Percentiles rank a stretch among this genome's conserved stretches.
phyloP scores from a whole-genome alignment of 2,113 vertebrate genomes.

The Fregata magnificens region DNA sequence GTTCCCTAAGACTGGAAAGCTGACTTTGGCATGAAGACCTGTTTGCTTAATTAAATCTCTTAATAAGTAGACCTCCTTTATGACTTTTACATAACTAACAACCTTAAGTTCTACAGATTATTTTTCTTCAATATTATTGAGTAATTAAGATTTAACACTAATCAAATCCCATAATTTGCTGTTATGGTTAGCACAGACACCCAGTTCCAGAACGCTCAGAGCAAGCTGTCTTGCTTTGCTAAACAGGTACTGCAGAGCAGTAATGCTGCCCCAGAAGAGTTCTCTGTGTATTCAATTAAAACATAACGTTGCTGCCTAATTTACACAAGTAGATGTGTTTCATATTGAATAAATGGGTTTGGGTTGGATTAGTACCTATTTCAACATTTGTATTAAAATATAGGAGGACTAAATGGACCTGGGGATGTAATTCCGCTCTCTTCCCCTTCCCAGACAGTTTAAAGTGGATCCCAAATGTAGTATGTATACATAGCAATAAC shows the following conservation, averaged over 20 bases:
- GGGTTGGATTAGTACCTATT: neutral
- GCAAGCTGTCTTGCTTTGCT: constrained; percentile 1
- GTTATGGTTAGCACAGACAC: neutral
- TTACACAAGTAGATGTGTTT: neutral
- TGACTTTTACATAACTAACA: constrained; percentile 35
- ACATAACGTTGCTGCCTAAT: neutral
- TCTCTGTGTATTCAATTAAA: neutral
- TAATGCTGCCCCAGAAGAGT: neutral
- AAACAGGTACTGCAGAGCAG: neutral
- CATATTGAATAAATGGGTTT: neutral
- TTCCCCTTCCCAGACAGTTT: neutral
- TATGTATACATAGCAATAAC: neutral
- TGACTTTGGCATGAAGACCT: constrained; percentile 44
- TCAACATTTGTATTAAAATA: neutral
- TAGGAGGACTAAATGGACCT: neutral
- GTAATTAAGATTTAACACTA: constrained; percentile 58
- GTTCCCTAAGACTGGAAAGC: neutral
- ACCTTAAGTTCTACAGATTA: neutral
- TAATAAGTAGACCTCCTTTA: constrained; percentile 27
- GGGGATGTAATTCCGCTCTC: neutral
- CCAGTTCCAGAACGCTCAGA: neutral
- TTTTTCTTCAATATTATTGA: constrained; percentile 50
- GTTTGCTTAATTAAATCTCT: constrained; percentile 44
- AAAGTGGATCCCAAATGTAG: neutral
- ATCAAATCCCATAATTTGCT: constrained; percentile 7